Conservation (phyloP, 1,140 invertebrate species). For the Chionoecetes opilio region DNA sequence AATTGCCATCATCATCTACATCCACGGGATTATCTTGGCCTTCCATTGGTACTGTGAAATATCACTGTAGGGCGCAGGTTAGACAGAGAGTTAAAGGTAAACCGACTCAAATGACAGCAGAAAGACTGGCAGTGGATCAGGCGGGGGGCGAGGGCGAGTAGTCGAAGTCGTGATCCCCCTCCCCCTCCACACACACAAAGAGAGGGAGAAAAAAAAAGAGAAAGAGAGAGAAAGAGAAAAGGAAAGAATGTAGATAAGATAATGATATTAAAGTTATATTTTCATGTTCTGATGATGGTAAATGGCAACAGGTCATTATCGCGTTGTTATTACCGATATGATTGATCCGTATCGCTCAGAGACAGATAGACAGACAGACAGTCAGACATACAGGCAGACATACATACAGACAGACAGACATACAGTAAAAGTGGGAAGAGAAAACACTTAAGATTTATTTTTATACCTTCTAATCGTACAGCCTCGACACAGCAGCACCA, state of each 20-base stretch:
- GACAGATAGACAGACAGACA: neutral
- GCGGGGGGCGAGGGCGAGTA: neutral
- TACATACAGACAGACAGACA: neutral
- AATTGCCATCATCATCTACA: slow-evolving; percentile 6
- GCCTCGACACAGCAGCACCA: neutral
- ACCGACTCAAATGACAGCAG: no score
- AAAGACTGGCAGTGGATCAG: no score
- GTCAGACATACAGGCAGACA: neutral
- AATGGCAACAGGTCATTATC: slow-evolving; percentile 4
- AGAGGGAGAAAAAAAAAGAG: neutral
- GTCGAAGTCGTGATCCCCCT: neutral
- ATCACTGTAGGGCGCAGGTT: no score
- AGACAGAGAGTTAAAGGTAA: no score
- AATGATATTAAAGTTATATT: neutral
- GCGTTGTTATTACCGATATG: neutral
- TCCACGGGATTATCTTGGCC: no score
- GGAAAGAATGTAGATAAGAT: neutral
- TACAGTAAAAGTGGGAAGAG: neutral
- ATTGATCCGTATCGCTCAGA: neutral
- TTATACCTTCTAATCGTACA: neutral
- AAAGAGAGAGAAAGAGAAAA: neutral
- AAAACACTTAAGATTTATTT: neutral
- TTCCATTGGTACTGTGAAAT: no score
- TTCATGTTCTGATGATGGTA: neutral
- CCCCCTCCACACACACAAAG: neutral